Evolutionary conservation across 2,888 invertebrate genomes (phyloP), one percentile per base, ranked within the genome.

Genomic region (Brachyptera risi): DNA sequence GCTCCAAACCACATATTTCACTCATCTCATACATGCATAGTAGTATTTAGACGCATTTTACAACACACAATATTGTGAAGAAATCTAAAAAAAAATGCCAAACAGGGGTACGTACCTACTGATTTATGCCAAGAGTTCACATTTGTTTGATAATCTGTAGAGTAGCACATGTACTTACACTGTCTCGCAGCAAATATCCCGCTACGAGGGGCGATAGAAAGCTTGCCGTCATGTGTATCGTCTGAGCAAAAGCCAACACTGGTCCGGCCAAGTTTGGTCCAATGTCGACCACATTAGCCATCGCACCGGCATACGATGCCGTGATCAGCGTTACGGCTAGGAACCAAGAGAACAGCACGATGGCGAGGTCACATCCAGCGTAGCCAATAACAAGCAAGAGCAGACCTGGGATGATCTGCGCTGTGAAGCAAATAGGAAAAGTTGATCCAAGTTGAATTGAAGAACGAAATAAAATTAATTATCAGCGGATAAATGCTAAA

Each of bases 261-360:
- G 86, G 86, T 57, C 84, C 88, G 57, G 88, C 88, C 68, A 86
- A 83, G 75, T 88, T 87, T n/a, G 88, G 88, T 1, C 88, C 86
- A 62, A 89, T 85, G 71, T 89, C 88, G 15, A 89, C 86, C 65
- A 88, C 84, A 69, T 84, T 88, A 0, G 87, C 87, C 84, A 88
- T 87, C 2, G 87, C 87, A 37, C 87, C 87, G 2, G 87, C 87
- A 71, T 87, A 87, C 0, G 86, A 81, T 11, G 87, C 86, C 19
- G 87, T 87, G 68, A 87, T 85, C 62, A 86, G 76, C 11, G 84
- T 85, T 3, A 87, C 86, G 23, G 86, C 85, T 61, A 83, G 73
- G 71, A 85, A 87, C 86, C 86, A 87, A 17, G 85, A 76, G 37
- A 83, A 73, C 65, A 87, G 72, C 40, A 84, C 82, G 56, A 81